A percentile compares a stretch with the other conserved stretches of the same genome.
phyloP scores from a whole-genome alignment of 2,797 vertebrate species.

The Bovichtus diacanthus region DNA sequence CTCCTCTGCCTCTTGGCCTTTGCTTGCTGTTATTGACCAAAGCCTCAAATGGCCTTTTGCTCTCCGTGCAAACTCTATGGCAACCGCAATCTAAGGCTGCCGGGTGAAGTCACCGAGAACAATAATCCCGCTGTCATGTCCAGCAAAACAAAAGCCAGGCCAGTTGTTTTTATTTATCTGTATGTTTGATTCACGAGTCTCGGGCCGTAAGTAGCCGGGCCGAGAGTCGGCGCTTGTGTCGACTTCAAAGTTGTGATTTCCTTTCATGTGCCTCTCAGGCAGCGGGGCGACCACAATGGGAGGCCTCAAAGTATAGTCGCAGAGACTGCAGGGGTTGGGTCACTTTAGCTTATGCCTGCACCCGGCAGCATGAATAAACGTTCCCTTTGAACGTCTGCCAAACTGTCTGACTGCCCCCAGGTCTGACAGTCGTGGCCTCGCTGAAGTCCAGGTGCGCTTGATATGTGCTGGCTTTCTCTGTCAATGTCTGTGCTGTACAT shows the following conservation, averaged over 20 bases:
- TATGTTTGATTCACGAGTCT: constrained; percentile 58
- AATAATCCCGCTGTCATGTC: constrained; percentile 61
- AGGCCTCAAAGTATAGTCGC: constrained; percentile 72
- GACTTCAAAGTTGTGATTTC: constrained; percentile 77
- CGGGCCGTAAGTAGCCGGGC: constrained; percentile 51
- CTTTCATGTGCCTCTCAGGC: constrained; percentile 75
- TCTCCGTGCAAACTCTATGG: constrained; percentile 49
- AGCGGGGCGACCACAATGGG: constrained; percentile 58
- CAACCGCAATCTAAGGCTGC: constrained; percentile 48
- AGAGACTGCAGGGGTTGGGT: constrained; percentile 55
- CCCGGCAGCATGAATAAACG: constrained; percentile 57
- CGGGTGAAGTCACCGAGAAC: constrained; percentile 38
- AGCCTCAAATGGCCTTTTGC: constrained; percentile 52
- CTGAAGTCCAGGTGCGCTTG: constrained; percentile 7
- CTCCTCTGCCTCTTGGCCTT: constrained; percentile 32
- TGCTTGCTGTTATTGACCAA: constrained; percentile 58
- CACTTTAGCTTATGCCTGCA: constrained; percentile 51
- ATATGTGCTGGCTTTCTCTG: background rate
- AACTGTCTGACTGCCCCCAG: constrained; percentile 47
- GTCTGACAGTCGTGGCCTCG: constrained; percentile 12
- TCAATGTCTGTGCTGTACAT: background rate
- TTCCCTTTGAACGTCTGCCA: constrained; percentile 69
- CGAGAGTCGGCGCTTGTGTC: constrained; percentile 50
- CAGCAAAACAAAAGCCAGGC: constrained; percentile 53
- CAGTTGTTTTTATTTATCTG: constrained; percentile 59